Base-by-base conservation (phyloP, 92 coral and sea anemone species). In the Epizoanthus ramosus region DNA sequence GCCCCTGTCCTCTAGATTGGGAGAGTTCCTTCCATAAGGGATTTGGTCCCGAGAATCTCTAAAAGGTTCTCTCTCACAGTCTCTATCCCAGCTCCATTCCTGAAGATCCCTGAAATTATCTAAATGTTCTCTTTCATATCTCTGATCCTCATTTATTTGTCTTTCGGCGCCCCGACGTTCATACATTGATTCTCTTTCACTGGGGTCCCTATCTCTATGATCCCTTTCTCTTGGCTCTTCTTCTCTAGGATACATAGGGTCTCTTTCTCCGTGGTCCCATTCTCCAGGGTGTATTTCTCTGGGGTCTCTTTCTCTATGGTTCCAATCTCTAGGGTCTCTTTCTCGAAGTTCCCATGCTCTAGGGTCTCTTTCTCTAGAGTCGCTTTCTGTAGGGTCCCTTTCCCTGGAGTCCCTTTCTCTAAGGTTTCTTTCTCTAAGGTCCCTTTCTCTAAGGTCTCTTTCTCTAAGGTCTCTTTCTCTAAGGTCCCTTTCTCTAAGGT, bases 11-110 rank as follows among this genome's bases (percentile, higher is more conserved):
- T 71, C 75, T 45, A 58, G 39, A 3, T 6, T 17, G 15, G 33
- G 7, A 45, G 54, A 28, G 58, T 16, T 28, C n/a, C 53, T 16
- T 21, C 74, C 24, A 28, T 28, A 28, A 28, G 31, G 31, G 31
- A 0, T 28, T 50, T 3, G 54, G 54, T 50, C 54, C 54, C 16
- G 54, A 50, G 54, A 50, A 50, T 2, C 54, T 50, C 54, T 10
- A 50, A 50, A 9, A 50, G 54, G 54, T 50, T 50, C 54, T 18
- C 75, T 47, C 18, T 47, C 33, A 12, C 24, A 56, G 3, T 23
- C 58, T 14, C 57, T 45, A 16, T 71, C n/a, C 75, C 54, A 22
- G 7, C 13, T 71, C 75, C 31, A n/a, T 28, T 71, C 75, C 43
- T 45, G 17, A 37, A 37, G 43, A 37, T 5, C 56, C 58, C 75